Conservation (phyloP, 2,888 invertebrate species). For the Protonemura montana region DNA sequence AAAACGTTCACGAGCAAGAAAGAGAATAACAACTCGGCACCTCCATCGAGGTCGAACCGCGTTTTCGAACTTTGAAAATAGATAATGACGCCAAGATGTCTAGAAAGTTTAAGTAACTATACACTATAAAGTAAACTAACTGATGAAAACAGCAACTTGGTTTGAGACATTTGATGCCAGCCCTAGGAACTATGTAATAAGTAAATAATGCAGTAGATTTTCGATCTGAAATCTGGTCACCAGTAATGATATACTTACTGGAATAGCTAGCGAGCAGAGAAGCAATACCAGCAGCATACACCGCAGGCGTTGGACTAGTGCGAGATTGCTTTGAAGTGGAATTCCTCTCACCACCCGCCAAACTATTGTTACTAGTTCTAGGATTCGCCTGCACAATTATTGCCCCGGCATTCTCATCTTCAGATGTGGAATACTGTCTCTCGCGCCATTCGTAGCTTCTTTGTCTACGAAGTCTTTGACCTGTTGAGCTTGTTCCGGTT, state of each 20-base stretch:
- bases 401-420: constrained; percentile 48
- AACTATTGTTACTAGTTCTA: constrained; percentile 39
- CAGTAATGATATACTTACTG: constrained; percentile 44
- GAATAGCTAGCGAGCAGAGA: constrained; percentile 51
- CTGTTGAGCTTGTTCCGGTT: constrained; percentile 45
- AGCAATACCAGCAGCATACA: constrained; percentile 50
- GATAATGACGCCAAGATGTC: not conserved
- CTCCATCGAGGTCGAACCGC: not conserved
- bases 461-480: constrained; percentile 48
- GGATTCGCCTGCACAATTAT: constrained; percentile 31
- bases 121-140: not conserved
- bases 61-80: not conserved
- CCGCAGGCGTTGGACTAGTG: constrained; percentile 49
- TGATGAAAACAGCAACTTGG: not conserved
- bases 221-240: not conserved
- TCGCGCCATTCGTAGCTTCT: constrained; percentile 51
- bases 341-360: constrained; percentile 25
- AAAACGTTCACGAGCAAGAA: too few species aligned
- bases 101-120: not conserved
- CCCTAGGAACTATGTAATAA: not conserved
- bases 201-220: not conserved
- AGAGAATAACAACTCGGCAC: not conserved
- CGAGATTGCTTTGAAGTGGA: constrained; percentile 35
- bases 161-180: not conserved
- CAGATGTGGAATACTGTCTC: constrained; percentile 50